Percentiles rank a stretch among this genome's conserved stretches.
phyloP scores from a whole-genome alignment of 2,888 invertebrate genomes.

The Alcis repandata region DNA sequence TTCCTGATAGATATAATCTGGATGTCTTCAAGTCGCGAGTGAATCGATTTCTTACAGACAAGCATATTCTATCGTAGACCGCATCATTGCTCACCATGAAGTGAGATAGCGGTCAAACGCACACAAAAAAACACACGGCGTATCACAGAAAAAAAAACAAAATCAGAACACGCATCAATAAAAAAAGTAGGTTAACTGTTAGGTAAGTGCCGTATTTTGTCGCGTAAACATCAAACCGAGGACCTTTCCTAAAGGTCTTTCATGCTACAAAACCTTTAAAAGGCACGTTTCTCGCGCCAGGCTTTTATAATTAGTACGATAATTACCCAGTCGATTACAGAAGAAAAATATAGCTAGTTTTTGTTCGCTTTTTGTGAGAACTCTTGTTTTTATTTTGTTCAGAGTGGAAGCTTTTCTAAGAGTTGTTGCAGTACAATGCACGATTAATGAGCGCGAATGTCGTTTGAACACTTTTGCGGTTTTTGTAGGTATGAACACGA shows the following conservation, averaged over 20 bases:
- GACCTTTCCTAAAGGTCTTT: conserved; percentile 46
- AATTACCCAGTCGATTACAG: conserved; percentile 30
- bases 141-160: conserved; percentile 7
- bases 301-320: conserved; percentile 29
- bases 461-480: too few relatives aligned
- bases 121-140: not conserved
- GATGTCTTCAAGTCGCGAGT: too few relatives aligned
- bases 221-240: conserved; percentile 38
- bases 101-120: too few relatives aligned
- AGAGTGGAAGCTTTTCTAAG: not conserved
- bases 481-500: too few relatives aligned
- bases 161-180: conserved; percentile 37
- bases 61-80: too few relatives aligned
- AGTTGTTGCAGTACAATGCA: too few relatives aligned
- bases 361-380: not conserved
- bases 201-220: conserved; percentile 47
- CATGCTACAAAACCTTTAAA: conserved; percentile 42
- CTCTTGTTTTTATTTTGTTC: conserved; percentile 4
- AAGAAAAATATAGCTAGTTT: conserved; percentile 5
- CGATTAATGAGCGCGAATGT: too few relatives aligned
- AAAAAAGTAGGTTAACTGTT: conserved; percentile 55
- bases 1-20: too few relatives aligned
- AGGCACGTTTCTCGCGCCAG: conserved; percentile 31
- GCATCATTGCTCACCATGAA: too few relatives aligned
- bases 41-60: too few relatives aligned